Percentiles rank a stretch among this genome's conserved stretches.
Evolutionary conservation across 2,888 invertebrate genomes (phyloP).

Genomic region (Camponotus fellah): DNA sequence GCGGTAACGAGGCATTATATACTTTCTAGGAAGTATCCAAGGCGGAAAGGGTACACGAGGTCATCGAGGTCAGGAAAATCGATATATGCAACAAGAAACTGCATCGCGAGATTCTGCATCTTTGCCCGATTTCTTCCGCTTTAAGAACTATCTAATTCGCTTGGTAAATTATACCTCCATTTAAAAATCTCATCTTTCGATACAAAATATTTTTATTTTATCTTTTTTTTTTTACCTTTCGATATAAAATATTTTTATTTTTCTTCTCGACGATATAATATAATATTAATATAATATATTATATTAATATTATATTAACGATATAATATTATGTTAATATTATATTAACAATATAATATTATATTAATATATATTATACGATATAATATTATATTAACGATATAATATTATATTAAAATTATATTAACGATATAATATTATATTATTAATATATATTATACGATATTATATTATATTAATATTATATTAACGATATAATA

Average conservation of each 20-base stretch:
- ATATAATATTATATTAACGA: too few species aligned
- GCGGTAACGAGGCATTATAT: constrained; percentile 19
- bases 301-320: not conserved
- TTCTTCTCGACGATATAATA: not conserved
- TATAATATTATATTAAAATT: not conserved
- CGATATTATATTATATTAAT: not conserved
- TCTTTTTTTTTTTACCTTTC: not conserved
- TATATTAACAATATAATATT: too few species aligned
- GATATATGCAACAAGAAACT: constrained; percentile 42
- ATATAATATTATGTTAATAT: too few species aligned
- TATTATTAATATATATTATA: too few species aligned
- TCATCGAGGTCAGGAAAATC: constrained; percentile 55
- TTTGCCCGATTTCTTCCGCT: constrained; percentile 36
- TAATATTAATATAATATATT: not conserved
- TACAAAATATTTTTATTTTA: not conserved
- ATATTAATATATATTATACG: too few species aligned
- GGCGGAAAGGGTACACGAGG: constrained; percentile 47
- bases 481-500: too few species aligned
- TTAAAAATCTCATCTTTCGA: not conserved
- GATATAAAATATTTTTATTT: not conserved
- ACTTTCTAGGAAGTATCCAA: constrained; percentile 56
- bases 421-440: too few species aligned
- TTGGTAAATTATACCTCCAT: constrained; percentile 1
- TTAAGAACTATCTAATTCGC: constrained; percentile 20
- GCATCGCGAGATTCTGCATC: constrained; percentile 41